These are phyloP conservation scores for Mimas tiliae DNA, from an alignment of 2,888 invertebrate genomes.

Conservation along the genomic window DNA sequence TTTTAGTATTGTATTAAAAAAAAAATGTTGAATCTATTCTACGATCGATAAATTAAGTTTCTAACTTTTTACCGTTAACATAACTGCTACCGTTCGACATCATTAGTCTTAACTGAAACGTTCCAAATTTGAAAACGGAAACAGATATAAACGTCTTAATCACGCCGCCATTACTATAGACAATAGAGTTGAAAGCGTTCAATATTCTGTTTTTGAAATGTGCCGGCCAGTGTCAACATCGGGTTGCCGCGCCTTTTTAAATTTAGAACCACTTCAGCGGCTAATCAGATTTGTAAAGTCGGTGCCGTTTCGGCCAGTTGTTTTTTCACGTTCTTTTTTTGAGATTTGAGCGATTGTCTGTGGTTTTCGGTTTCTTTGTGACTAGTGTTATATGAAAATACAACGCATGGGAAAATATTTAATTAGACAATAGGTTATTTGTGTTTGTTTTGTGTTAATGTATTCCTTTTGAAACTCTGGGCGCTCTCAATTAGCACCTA, in stretches of 20 bases:
- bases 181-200: slow-evolving; percentile 72
- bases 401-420: slow-evolving; percentile 82
- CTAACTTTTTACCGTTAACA: background rate
- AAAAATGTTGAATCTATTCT: background rate
- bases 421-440: slow-evolving; percentile 84
- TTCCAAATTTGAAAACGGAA: slow-evolving; percentile 41
- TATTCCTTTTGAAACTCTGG: slow-evolving; percentile 73
- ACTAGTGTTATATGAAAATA: slow-evolving; percentile 58
- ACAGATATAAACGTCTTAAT: slow-evolving; percentile 65
- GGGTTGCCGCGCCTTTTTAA: slow-evolving; percentile 71
- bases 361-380: slow-evolving; percentile 69
- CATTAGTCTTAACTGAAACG: slow-evolving; percentile 18
- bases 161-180: slow-evolving; percentile 71
- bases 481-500: slow-evolving; percentile 77
- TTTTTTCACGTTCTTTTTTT: slow-evolving; percentile 47
- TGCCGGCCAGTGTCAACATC: slow-evolving; percentile 69
- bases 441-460: slow-evolving; percentile 83
- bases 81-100: slow-evolving; percentile 20
- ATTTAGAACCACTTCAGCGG: slow-evolving; percentile 80
- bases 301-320: slow-evolving; percentile 43
- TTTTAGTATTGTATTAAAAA: too few species aligned
- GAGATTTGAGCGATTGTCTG: slow-evolving; percentile 54
- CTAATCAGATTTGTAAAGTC: slow-evolving; percentile 83
- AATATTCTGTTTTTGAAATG: slow-evolving; percentile 53
- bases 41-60: background rate